These are phyloP conservation scores for Calephelis nemesis DNA, from an alignment of 1,140 invertebrate species.

Conservation along the genomic window DNA sequence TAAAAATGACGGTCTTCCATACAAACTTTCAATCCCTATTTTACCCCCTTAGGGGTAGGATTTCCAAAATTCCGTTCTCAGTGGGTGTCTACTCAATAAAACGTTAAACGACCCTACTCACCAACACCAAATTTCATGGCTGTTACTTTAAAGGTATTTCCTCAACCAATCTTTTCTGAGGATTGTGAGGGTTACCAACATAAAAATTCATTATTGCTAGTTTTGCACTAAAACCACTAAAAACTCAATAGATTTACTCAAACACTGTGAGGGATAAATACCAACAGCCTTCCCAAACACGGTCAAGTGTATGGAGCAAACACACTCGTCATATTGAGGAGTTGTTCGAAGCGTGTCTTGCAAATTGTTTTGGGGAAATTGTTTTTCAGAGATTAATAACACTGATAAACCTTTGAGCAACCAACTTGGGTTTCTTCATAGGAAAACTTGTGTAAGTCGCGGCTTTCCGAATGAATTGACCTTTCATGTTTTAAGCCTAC, in stretches of 20 bases:
- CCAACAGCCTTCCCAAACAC: constrained; percentile 23
- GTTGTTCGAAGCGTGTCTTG: constrained; percentile 26
- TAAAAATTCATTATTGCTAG: not conserved
- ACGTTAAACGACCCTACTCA: too few species aligned
- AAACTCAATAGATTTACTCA: constrained; percentile 3
- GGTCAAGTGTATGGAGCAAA: constrained; percentile 37
- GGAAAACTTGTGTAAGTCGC: constrained; percentile 7
- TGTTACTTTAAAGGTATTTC: too few species aligned
- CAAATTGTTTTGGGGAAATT: constrained; percentile 36
- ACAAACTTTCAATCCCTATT: too few species aligned
- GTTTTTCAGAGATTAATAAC: constrained; percentile 36
- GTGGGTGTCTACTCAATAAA: too few species aligned
- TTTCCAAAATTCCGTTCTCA: too few species aligned
- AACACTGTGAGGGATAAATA: not conserved
- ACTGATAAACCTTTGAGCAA: constrained; percentile 25
- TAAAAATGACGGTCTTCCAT: too few species aligned
- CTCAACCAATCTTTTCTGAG: too few species aligned
- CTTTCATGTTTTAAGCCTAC: constrained; percentile 1
- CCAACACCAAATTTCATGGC: too few species aligned
- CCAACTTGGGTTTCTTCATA: constrained; percentile 10
- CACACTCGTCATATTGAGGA: constrained; percentile 22
- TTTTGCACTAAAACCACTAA: not conserved
- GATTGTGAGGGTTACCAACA: not conserved
- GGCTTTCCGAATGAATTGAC: constrained; percentile 12
- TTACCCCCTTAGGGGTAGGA: too few species aligned